A percentile compares a stretch with the other conserved stretches of the same genome.
These are phyloP conservation scores for Conistra vaccinii DNA, from an alignment of 2,888 invertebrate species.

Conservation along the genomic window DNA sequence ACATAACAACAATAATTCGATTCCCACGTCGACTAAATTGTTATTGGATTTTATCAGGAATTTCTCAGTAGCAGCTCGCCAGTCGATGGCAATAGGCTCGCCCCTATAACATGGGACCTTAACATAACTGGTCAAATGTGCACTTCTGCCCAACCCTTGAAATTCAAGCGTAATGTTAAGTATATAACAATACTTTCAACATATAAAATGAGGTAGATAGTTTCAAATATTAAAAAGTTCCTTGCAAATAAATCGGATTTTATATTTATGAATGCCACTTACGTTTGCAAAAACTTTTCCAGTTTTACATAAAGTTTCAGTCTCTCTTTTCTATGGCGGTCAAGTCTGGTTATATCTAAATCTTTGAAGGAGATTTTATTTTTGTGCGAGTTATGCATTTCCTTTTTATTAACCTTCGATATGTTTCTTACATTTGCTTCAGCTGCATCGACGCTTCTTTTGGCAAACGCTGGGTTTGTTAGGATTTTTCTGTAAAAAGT, in stretches of 20 bases:
- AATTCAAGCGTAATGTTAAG: not conserved
- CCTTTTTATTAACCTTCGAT: constrained; percentile 68
- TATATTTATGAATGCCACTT: constrained; percentile 79
- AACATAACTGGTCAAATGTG: not conserved
- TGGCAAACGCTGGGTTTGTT: constrained; percentile 87
- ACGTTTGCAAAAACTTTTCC: constrained; percentile 92
- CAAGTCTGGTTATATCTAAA: constrained; percentile 77
- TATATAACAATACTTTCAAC: not conserved
- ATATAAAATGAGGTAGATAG: constrained; percentile 13
- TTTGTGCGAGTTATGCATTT: constrained; percentile 81
- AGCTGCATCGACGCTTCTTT: constrained; percentile 80
- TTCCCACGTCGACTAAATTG: too few species aligned
- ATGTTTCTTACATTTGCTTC: constrained; percentile 44
- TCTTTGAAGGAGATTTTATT: constrained; percentile 73
- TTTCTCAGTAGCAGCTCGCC: not conserved
- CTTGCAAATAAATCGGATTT: constrained; percentile 44
- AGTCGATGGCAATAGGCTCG: not conserved
- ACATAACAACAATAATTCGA: too few species aligned
- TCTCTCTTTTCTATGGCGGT: constrained; percentile 91
- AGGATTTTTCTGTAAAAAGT: constrained; percentile 78
- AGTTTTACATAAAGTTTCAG: constrained; percentile 91
- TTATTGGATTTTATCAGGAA: not conserved
- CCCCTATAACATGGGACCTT: not conserved
- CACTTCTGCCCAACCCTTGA: too few species aligned
- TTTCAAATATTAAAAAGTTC: constrained; percentile 40